Conservation (phyloP, 2,113 vertebrate genomes). For the Brienomyrus brachyistius region DNA sequence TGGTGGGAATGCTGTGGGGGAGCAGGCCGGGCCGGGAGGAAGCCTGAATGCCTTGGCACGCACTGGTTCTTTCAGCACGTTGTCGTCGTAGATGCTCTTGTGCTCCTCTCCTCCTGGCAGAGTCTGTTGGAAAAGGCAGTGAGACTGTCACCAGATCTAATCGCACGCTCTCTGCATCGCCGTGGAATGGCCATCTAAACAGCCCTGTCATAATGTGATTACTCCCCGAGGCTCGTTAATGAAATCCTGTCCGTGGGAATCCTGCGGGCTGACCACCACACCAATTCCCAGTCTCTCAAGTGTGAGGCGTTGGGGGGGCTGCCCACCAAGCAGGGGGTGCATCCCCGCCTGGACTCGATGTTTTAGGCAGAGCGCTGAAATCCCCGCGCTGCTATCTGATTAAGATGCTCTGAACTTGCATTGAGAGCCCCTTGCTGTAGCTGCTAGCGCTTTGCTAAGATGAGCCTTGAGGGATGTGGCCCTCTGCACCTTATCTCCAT, state of each 20-base stretch:
- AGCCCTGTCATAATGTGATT: constrained; percentile 23
- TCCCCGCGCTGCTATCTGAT: constrained; percentile 31
- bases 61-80: neutral
- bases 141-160: constrained; percentile 24
- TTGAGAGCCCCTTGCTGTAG: constrained; percentile 18
- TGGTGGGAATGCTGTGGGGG: constrained; percentile 1
- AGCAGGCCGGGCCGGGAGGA: constrained; percentile 16
- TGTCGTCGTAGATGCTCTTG: constrained; percentile 21
- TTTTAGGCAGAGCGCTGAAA: constrained; percentile 29
- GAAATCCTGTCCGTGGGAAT: constrained; percentile 18
- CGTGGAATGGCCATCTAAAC: constrained; percentile 31
- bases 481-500: neutral
- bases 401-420: constrained; percentile 7
- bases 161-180: constrained; percentile 23
- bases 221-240: constrained; percentile 15
- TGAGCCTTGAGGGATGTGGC: neutral
- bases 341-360: constrained; percentile 17
- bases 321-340: neutral
- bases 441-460: neutral
- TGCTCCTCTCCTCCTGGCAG: constrained; percentile 21
- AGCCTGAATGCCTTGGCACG: constrained; percentile 26
- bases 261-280: constrained; percentile 1
- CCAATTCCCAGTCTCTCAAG: neutral
- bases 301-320: neutral
- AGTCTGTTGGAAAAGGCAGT: neutral